Evolutionary conservation across 2,113 vertebrate genomes (phyloP).

Genomic region (Microcebus tavaratra): DNA sequence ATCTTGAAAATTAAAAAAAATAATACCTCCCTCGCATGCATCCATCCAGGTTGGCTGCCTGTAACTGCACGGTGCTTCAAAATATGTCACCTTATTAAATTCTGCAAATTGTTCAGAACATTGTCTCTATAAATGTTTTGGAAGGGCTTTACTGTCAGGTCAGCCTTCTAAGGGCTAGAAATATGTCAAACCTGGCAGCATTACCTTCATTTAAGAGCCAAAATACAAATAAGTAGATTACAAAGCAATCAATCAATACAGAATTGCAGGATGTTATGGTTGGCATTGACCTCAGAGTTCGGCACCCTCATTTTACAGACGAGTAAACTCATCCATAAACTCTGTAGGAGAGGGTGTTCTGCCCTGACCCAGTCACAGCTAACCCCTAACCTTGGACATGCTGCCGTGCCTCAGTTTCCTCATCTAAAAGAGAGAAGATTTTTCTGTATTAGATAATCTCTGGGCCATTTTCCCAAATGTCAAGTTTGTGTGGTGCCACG

Average conservation of each 20-base stretch:
- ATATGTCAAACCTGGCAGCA: conserved; percentile 75
- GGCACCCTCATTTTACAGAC: conserved; percentile 52
- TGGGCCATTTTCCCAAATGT: not conserved
- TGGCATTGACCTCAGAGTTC: conserved; percentile 62
- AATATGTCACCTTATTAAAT: conserved; percentile 75
- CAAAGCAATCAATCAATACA: conserved; percentile 74
- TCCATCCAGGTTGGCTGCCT: conserved; percentile 60
- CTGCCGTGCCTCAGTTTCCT: conserved; percentile 43
- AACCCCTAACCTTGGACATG: not conserved
- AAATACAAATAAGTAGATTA: conserved; percentile 78
- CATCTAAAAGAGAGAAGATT: not conserved
- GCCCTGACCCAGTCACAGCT: not conserved
- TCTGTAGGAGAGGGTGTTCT: not conserved
- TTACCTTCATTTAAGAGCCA: conserved; percentile 76
- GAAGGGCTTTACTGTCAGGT: conserved; percentile 73
- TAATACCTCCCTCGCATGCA: conserved; percentile 64
- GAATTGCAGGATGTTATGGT: conserved; percentile 14
- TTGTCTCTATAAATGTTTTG: conserved; percentile 73
- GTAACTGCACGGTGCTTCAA: conserved; percentile 70
- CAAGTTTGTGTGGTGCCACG: not conserved
- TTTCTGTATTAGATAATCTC: not conserved
- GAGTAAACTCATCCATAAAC: conserved; percentile 44
- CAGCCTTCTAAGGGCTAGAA: conserved; percentile 76
- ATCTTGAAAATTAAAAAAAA: conserved; percentile 77
- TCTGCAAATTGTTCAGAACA: conserved; percentile 69